Base-by-base conservation (phyloP, 2,888 invertebrate genomes). In the Rosalia funebris region DNA sequence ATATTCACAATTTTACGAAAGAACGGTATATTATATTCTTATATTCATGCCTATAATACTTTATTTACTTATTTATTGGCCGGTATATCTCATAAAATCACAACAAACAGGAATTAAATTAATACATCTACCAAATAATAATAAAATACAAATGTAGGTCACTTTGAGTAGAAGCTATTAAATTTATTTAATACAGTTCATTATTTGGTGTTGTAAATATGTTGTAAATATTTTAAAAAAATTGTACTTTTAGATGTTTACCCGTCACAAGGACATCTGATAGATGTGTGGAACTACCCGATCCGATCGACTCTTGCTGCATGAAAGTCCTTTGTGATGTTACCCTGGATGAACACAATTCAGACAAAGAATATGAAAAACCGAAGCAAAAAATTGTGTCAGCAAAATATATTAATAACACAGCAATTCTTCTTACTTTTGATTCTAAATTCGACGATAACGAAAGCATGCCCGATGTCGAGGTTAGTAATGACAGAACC, bases 251-350 rank as follows among this genome's bases (percentile, higher is more conserved):
- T 75, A 88, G 91, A 70, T 91, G 91, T 73, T 84, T 85, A 3
- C 84, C 84, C 2, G 80, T 86, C 62, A 82, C 83, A 45, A 86
- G 85, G 58, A 83, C 84, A 1, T 82, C 83, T 19, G 92, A 93
- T 58, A 88, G 91, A 74, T 95, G 95, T 77, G 90, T 94, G 39
- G 89, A 90, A 71, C 87, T 95, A 0, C 88, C 90, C 66, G 93
- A 95, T 79, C 91, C 92, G 0, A 88, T 88, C 50, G 95, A 96
- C 77, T 83, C 89, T 1, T 95, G 95, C 76, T 95, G 95, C 73
- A 92, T 90, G 69, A 87, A 93, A 63, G 90, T 94, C 62, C 84
- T 94, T 1, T 96, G 95, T 77, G 94, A 93, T 74, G 93, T 93
- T 2, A 91, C 92, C 0, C 84, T 92, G 14, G 91, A 91, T 64